Percentiles rank a stretch among this genome's conserved stretches.
Evolutionary conservation across 2,113 vertebrate genomes (phyloP).

Genomic region (Isichthys henryi): DNA sequence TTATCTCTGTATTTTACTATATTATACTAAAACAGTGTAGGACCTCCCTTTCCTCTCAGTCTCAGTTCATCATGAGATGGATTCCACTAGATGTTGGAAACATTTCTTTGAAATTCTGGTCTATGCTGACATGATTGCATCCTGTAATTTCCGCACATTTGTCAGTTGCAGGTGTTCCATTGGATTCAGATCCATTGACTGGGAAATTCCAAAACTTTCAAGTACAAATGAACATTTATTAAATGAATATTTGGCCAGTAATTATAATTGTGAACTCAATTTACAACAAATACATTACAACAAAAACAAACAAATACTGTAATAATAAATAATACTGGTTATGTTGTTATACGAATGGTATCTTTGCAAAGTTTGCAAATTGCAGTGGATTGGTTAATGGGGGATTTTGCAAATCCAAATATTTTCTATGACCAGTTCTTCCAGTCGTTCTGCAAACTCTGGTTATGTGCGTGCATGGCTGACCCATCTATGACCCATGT

Average conservation of each 20-base stretch:
- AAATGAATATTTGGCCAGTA: not conserved
- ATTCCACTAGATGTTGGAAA: not conserved
- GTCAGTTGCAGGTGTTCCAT: not conserved
- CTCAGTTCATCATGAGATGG: not conserved
- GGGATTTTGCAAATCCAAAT: not conserved
- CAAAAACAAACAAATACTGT: not conserved
- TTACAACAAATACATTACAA: not conserved
- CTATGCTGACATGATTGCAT: not conserved
- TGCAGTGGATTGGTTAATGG: not conserved
- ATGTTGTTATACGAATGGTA: not conserved
- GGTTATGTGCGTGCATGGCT: not conserved
- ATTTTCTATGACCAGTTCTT: not conserved
- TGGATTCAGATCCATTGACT: not conserved
- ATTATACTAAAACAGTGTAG: not conserved
- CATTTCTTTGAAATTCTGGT: not conserved
- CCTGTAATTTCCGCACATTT: not conserved
- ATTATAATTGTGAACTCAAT: not conserved
- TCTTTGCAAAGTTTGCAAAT: not conserved
- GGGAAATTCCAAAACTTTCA: not conserved
- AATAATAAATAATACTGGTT: not conserved
- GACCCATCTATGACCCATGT: not conserved
- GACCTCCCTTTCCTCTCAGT: not conserved
- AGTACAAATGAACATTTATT: not conserved
- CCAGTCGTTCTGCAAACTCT: not conserved
- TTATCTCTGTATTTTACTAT: not conserved